Evolutionary conservation across 1,140 invertebrate species (phyloP).

Genomic region (Drosophila erecta): DNA sequence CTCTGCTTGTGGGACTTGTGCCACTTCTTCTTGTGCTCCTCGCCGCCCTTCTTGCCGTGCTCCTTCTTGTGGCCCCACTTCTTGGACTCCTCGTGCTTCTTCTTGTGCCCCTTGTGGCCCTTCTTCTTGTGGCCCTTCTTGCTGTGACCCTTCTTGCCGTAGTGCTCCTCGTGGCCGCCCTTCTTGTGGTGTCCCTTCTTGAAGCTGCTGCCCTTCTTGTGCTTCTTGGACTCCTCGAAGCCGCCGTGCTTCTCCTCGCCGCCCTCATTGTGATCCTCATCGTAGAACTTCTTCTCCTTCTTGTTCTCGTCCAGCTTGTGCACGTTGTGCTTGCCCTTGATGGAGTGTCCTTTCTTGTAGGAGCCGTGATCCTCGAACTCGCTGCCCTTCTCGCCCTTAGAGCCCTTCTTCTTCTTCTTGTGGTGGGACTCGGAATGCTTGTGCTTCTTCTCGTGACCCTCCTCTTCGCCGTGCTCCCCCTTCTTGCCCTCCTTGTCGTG

Average conservation of each 20-base stretch:
- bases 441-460: slow-evolving; percentile 90
- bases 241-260: slow-evolving; percentile 89
- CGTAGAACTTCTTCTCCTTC: slow-evolving; percentile 93
- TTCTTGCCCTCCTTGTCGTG: slow-evolving; percentile 90
- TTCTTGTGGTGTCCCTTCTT: slow-evolving; percentile 90
- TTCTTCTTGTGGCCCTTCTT: slow-evolving; percentile 89
- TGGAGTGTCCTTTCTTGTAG: slow-evolving; percentile 92
- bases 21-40: slow-evolving; percentile 89
- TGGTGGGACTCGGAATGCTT: slow-evolving; percentile 90
- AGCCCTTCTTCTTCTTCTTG: slow-evolving; percentile 90
- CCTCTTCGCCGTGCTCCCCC: slow-evolving; percentile 90
- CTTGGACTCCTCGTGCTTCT: slow-evolving; percentile 88
- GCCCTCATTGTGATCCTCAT: slow-evolving; percentile 91
- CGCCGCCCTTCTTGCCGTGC: slow-evolving; percentile 88
- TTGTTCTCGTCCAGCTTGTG: slow-evolving; percentile 92
- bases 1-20: slow-evolving; percentile 78
- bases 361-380: slow-evolving; percentile 87
- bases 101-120: slow-evolving; percentile 88
- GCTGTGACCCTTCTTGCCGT: slow-evolving; percentile 90
- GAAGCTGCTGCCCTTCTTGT: slow-evolving; percentile 89
- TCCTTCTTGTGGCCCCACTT: slow-evolving; percentile 88
- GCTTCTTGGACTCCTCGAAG: slow-evolving; percentile 89
- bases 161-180: slow-evolving; percentile 89
- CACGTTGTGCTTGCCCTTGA: slow-evolving; percentile 91
- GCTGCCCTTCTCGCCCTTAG: slow-evolving; percentile 90